Conservation (phyloP, 1,140 invertebrate species). For the Neodiprion lecontei region DNA sequence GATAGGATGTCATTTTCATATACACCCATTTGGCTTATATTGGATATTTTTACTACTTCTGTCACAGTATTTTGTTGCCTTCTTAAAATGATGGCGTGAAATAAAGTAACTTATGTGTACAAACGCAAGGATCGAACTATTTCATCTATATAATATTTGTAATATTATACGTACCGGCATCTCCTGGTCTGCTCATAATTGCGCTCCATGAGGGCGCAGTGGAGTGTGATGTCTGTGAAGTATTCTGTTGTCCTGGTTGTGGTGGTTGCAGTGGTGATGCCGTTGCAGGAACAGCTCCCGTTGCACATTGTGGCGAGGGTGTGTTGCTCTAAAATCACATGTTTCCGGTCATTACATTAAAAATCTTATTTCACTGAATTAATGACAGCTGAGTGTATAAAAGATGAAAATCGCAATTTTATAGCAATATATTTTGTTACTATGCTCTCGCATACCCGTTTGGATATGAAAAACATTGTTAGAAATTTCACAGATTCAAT, state of each 20-base stretch:
- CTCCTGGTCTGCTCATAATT: constrained; percentile 63
- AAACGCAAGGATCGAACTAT: too few relatives aligned
- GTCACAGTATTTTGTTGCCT: neutral
- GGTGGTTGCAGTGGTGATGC: constrained; percentile 49
- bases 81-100: too few relatives aligned
- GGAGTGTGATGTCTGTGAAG: constrained; percentile 49
- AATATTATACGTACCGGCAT: constrained; percentile 44
- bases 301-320: constrained; percentile 53
- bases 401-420: too few relatives aligned
- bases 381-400: neutral
- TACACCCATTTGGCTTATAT: too few relatives aligned
- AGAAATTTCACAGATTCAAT: neutral
- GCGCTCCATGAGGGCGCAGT: constrained; percentile 65
- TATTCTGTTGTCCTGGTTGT: constrained; percentile 55
- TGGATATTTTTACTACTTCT: neutral
- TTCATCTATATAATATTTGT: constrained; percentile 3
- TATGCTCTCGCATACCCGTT: neutral
- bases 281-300: constrained; percentile 47
- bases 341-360: neutral
- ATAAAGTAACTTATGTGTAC: too few relatives aligned
- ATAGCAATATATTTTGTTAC: too few relatives aligned
- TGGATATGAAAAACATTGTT: constrained; percentile 2
- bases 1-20: neutral
- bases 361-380: neutral
- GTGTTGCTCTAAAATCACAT: constrained; percentile 49